These are phyloP conservation scores for Axinella damicornis DNA, from an alignment of 37 sponge, comb jelly and placozoan species.

Conservation along the genomic window DNA sequence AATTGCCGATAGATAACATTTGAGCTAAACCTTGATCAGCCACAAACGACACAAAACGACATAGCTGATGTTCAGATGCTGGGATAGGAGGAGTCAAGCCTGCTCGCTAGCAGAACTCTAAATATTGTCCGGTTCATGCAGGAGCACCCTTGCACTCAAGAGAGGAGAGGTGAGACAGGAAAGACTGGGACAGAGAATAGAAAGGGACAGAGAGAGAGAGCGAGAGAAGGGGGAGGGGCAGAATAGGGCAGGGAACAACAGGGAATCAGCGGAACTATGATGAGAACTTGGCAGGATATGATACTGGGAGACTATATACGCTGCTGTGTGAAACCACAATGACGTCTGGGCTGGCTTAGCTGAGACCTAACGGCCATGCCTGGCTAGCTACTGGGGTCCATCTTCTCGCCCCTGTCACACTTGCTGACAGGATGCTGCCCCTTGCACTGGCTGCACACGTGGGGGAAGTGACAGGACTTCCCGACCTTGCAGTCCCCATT, in stretches of 20 bases:
- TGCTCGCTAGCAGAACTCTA: constrained; percentile 17
- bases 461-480: constrained; percentile 19
- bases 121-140: too few species aligned
- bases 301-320: not conserved
- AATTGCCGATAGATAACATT: constrained; percentile 48
- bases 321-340: too few species aligned
- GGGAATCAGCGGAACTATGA: not conserved
- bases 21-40: not conserved
- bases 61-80: constrained; percentile 19
- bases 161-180: too few species aligned
- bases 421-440: constrained; percentile 6
- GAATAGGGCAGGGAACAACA: not conserved
- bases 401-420: not conserved
- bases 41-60: constrained; percentile 10
- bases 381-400: not conserved
- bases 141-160: too few species aligned
- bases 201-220: not conserved
- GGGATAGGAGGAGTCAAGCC: constrained; percentile 21
- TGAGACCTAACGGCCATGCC: too few species aligned
- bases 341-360: too few species aligned
- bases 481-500: constrained; percentile 42
- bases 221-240: not conserved
- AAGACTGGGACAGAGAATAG: too few species aligned
- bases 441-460: constrained; percentile 17
- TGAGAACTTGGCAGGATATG: not conserved